phyloP scores from a whole-genome alignment of 2,797 vertebrate genomes.

The Hemitrygon akajei region DNA sequence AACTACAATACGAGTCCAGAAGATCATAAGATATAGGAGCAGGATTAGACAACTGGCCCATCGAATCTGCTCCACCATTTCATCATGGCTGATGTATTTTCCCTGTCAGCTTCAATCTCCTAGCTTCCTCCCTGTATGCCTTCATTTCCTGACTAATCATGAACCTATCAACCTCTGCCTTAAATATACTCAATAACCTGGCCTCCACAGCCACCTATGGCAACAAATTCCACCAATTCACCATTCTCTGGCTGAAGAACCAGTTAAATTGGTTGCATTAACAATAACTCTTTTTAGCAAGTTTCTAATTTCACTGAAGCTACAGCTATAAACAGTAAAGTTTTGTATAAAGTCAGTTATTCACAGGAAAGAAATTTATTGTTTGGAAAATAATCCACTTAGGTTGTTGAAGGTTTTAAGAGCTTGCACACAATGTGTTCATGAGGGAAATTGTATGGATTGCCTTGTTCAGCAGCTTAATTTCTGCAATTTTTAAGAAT shows the following conservation, averaged over 20 bases:
- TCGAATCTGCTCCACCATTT: too few species aligned
- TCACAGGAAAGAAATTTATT: not conserved
- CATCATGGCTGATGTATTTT: too few species aligned
- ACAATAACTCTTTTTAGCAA: not conserved
- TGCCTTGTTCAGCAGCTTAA: not conserved
- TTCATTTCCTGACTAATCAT: too few species aligned
- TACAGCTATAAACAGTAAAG: not conserved
- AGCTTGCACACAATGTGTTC: not conserved
- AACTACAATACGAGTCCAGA: not conserved
- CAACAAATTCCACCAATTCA: too few species aligned
- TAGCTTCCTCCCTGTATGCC: too few species aligned
- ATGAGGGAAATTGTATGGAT: not conserved
- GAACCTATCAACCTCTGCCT: too few species aligned
- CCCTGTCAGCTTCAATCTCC: too few species aligned
- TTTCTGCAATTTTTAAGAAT: not conserved
- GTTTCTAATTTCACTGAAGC: not conserved
- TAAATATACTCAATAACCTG: too few species aligned
- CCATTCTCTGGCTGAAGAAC: not conserved
- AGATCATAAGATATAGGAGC: too few species aligned
- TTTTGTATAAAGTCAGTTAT: not conserved
- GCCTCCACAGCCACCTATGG: too few species aligned
- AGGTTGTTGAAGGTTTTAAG: not conserved
- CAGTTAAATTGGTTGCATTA: not conserved
- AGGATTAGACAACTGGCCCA: too few species aligned
- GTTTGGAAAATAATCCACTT: not conserved